Evolutionary conservation across 2,113 vertebrate genomes (phyloP), one percentile per base, ranked within the genome.

Genomic region (Melanostigma gelatinosum): DNA sequence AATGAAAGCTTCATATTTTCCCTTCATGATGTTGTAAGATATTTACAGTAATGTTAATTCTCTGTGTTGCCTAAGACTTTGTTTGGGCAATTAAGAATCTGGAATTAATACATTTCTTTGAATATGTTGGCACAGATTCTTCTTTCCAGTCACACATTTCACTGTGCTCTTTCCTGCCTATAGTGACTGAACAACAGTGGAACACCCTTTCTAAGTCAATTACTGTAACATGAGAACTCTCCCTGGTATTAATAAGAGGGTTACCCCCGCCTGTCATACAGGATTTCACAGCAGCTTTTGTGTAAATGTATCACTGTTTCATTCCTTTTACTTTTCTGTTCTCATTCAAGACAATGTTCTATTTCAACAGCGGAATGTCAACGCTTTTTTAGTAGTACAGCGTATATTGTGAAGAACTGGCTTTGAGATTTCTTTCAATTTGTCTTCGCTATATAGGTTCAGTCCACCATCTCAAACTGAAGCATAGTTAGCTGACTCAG

Each of bases 401-500:
- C 12, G 64, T 46, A 46, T 27, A 32, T 16, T 24, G 11, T 18
- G 36, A 4, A 32, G 15, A 70, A 48, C 0, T 42, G 12, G 42
- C 4, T 69, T 69, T 8, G n/a, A 71, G 57, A 29, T 62, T 50
- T 63, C 40, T 20, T 63, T 78, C 52, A 55, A 5, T 64, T 29
- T 48, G 9, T 58, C 68, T 77, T 27, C 22, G 55, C 52, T 71
- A n/a, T 69, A 55, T 68, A 61, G 58, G n/a, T 71, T 60, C 27
- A 52, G 32, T 72, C 46, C 3, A 3, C 27, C 52, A 69, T 65
- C 42, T 65, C n/a, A 73, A 50, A 57, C 58, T 79, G 64, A 58
- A 66, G 61, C 52, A 4, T 4, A 72, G 81, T 55, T 54, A 76
- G 67, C 72, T 77, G 76, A 87, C 85, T 85, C 79, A 80, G 24